phyloP scores from a whole-genome alignment of 2,113 vertebrate species.

The Pterocles gutturalis region DNA sequence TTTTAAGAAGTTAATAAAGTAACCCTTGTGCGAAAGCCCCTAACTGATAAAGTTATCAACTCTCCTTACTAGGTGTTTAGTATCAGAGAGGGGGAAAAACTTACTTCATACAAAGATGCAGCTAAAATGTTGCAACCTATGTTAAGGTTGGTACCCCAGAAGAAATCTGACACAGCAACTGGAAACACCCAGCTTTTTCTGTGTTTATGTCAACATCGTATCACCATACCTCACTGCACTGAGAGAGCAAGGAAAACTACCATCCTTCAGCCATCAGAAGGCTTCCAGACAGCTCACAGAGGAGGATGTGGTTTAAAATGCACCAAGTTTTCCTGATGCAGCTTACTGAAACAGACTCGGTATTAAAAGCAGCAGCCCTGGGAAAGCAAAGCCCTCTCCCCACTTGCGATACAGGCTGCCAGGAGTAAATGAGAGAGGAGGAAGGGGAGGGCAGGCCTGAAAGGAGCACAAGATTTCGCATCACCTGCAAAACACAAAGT shows the following conservation, averaged over 20 bases:
- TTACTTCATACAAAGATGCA: neutral
- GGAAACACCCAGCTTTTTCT: neutral
- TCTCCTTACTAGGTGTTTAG: neutral
- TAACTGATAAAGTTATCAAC: neutral
- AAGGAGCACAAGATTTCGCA: neutral
- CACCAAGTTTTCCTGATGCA: neutral
- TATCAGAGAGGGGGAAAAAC: neutral
- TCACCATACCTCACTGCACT: rapidly evolving
- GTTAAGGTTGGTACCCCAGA: neutral
- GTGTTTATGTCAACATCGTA: rapidly evolving
- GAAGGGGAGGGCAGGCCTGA: neutral
- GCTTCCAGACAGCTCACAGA: neutral
- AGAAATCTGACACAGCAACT: neutral
- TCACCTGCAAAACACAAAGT: neutral
- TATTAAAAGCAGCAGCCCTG: neutral
- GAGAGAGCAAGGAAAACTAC: neutral
- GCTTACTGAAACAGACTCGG: neutral
- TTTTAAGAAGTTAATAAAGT: neutral
- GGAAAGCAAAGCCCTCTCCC: neutral
- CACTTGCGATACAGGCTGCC: neutral
- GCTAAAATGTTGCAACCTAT: neutral
- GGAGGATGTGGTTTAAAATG: neutral
- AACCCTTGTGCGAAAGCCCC: neutral
- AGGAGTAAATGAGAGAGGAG: neutral
- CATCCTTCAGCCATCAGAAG: neutral